These are phyloP conservation scores for Ectropis crepuscularia DNA, from an alignment of 2,888 invertebrate species.

Conservation along the genomic window DNA sequence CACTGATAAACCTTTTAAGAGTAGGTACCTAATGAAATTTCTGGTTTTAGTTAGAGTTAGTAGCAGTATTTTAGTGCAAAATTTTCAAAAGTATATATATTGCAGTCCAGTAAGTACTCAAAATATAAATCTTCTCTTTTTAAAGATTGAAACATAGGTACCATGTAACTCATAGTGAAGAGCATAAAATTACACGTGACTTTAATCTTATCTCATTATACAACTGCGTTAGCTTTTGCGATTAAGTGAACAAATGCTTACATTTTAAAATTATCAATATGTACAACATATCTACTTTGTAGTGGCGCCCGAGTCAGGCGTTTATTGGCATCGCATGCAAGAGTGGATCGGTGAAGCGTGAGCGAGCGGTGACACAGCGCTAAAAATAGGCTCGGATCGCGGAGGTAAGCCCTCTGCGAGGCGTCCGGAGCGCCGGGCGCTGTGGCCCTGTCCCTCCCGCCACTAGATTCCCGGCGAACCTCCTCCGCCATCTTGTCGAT, in stretches of 20 bases:
- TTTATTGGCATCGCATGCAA: conserved; percentile 43
- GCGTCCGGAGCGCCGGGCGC: conserved; percentile 54
- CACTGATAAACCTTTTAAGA: no score
- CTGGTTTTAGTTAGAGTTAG: no score
- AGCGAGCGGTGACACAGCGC: conserved; percentile 80
- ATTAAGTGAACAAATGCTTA: conserved; percentile 10
- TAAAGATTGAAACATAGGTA: no score
- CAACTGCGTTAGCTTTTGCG: conserved; percentile 5
- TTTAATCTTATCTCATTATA: conserved; percentile 9
- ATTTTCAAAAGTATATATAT: no score
- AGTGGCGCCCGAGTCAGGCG: conserved; percentile 35
- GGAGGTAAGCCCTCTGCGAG: conserved; percentile 53
- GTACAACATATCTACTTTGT: conserved; percentile 41
- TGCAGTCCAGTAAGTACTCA: no score
- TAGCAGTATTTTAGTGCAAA: no score
- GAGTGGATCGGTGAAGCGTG: conserved; percentile 48
- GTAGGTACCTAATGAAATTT: no score
- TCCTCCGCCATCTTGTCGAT: conserved; percentile 76
- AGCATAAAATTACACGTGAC: neutral
- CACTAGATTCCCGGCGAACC: conserved; percentile 58
- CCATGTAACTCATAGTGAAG: neutral
- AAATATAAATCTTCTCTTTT: no score
- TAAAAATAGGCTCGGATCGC: conserved; percentile 76
- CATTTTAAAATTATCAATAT: conserved; percentile 12
- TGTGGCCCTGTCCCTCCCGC: conserved; percentile 49